phyloP scores from a whole-genome alignment of 2,888 invertebrate genomes.

The Hyles lineata region DNA sequence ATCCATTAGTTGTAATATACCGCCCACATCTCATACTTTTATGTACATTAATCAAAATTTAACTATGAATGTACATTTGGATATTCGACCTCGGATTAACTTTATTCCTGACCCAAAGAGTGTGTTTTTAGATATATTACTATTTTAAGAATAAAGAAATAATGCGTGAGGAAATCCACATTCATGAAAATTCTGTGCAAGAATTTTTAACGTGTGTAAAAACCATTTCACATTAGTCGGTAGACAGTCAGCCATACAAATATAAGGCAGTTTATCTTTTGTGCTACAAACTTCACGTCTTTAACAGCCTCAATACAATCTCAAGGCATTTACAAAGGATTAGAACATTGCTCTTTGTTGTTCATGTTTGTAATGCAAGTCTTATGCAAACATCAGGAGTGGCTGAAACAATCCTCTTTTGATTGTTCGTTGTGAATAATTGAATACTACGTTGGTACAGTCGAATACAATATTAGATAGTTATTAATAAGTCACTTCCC shows the following conservation, averaged over 20 bases:
- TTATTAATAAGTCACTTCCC: background rate
- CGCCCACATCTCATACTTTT: constrained; percentile 17
- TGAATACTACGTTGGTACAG: background rate
- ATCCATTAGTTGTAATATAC: constrained; percentile 10
- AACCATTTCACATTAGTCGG: too few species aligned
- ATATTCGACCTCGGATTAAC: background rate
- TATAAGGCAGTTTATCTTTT: background rate
- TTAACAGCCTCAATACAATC: background rate
- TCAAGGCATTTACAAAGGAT: background rate
- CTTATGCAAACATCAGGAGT: background rate
- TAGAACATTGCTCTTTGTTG: background rate
- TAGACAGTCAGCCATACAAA: too few species aligned
- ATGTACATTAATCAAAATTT: constrained; percentile 22
- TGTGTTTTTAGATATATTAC: too few species aligned
- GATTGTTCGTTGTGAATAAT: constrained; percentile 2
- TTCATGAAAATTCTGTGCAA: background rate
- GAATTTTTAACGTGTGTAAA: background rate
- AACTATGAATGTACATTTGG: background rate
- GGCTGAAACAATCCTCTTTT: constrained; percentile 3
- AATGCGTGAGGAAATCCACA: too few species aligned
- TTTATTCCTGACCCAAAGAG: background rate
- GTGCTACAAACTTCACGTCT: background rate
- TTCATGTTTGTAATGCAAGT: background rate
- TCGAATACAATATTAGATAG: background rate
- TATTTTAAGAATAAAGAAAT: too few species aligned